These are phyloP conservation scores for Phalacrocorax brasilianus DNA, from an alignment of 2,113 vertebrate species.

Conservation along the genomic window DNA sequence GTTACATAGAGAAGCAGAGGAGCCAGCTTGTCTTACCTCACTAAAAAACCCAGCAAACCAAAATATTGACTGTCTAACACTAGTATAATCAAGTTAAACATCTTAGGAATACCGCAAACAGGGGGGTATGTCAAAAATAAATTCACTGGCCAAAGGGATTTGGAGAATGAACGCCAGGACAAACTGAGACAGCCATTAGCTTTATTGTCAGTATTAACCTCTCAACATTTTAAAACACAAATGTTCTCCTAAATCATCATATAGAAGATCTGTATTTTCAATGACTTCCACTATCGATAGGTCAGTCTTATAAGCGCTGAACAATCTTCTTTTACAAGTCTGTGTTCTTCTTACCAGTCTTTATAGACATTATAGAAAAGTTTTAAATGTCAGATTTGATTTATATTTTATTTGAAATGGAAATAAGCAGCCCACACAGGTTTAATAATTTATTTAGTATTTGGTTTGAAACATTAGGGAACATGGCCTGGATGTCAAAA, in stretches of 20 bases:
- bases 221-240: not conserved
- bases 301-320: not conserved
- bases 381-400: constrained; percentile 26
- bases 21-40: not conserved
- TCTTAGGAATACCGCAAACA: not conserved
- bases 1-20: not conserved
- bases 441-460: constrained; percentile 44
- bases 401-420: constrained; percentile 33
- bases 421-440: not conserved
- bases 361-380: not conserved
- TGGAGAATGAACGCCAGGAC: not conserved
- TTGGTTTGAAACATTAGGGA: not conserved
- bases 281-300: not conserved
- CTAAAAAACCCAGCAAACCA: not conserved
- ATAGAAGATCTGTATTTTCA: not conserved
- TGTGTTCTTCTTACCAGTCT: not conserved
- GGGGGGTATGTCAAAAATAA: not conserved
- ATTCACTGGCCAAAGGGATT: not conserved
- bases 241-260: not conserved
- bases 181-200: not conserved
- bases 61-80: not conserved
- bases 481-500: not conserved
- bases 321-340: not conserved
- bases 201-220: not conserved
- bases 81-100: not conserved